Evolutionary conservation across 2,888 invertebrate species (phyloP), one percentile per base, ranked within the genome.

Genomic region (Apamea anceps): DNA sequence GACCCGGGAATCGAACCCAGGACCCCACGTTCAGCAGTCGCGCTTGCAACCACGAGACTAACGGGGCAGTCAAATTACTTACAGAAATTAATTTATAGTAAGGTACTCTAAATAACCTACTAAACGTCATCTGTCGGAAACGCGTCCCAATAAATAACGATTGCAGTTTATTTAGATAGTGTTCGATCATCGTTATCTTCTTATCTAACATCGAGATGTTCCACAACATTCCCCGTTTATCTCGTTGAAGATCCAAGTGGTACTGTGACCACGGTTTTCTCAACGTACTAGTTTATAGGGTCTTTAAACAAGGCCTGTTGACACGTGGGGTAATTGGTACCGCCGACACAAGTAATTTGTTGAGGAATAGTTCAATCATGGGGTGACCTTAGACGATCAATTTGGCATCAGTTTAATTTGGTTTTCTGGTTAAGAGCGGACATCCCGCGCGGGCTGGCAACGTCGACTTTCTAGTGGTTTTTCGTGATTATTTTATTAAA

Each of bases 211-310:
- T 45, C 48, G 18, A 37, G 51, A 72, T 79, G 71, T 85, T 65
- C 37, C 8, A 77, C 79, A 72, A 75, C 85, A 83, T 83, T 81
- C 81, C 79, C 1, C 13, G 12, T 57, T 77, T 77, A 87, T 79
- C 76, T 82, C 37, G 18, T 62, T 13, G 13, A 0, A 32, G 63
- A 70, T 82, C 45, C 15, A 48, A 62, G 18, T 60, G 32, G 25
- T 73, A 45, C n/a, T 54, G n/a, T 66, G 67, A 32, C 48, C 25
- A 63, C 25, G 57, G 6, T 74, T 76, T 82, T 84, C 83, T 84
- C 76, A 80, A 67, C 70, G 5, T 60, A 65, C 77, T 63, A 60
- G 60, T 80, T 84, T 54, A 65, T 75, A 62, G 45, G n/a, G 77
- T 25, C 10, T 77, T 77, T 72, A 62, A 72, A 77, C 48, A 81